Percentiles rank a stretch among this genome's conserved stretches.
phyloP scores from a whole-genome alignment of 2,797 vertebrate species.

The Microtus obscurus region DNA sequence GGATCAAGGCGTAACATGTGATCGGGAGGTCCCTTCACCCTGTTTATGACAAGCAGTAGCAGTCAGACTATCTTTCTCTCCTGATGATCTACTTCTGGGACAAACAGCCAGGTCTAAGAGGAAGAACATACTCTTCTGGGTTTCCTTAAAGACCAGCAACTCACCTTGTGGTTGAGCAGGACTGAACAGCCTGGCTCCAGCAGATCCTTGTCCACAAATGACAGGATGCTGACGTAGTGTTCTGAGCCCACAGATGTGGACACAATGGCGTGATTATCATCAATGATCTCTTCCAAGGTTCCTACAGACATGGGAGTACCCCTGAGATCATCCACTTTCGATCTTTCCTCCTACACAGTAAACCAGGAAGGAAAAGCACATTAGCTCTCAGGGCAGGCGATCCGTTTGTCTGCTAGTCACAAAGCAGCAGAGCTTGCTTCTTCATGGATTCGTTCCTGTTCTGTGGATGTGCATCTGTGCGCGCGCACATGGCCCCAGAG shows the following conservation, averaged over 20 bases:
- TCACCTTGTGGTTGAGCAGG: conserved; percentile 97
- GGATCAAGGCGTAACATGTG: neutral
- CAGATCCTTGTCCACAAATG: conserved; percentile 98
- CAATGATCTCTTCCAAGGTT: conserved; percentile 98
- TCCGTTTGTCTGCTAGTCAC: neutral
- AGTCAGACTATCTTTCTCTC: neutral
- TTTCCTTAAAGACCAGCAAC: neutral
- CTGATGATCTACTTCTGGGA: neutral
- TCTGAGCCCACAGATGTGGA: conserved; percentile 99
- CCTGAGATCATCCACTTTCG: conserved; percentile 98
- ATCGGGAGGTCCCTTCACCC: rapidly evolving
- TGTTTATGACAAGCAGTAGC: neutral
- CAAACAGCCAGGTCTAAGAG: too few relatives aligned
- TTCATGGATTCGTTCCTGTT: neutral
- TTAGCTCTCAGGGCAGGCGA: neutral
- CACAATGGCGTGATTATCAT: conserved; percentile 98
- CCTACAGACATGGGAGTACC: conserved; percentile 99
- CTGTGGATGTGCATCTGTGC: too few relatives aligned
- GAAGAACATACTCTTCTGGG: neutral
- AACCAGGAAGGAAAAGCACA: neutral
- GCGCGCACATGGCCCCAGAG: neutral
- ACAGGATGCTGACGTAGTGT: conserved; percentile 98
- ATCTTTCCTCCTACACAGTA: conserved; percentile 94
- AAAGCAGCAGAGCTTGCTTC: neutral
- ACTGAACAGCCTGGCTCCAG: conserved; percentile 98